Base-by-base conservation (phyloP, 1,140 invertebrate genomes). In the Dryas iulia region DNA sequence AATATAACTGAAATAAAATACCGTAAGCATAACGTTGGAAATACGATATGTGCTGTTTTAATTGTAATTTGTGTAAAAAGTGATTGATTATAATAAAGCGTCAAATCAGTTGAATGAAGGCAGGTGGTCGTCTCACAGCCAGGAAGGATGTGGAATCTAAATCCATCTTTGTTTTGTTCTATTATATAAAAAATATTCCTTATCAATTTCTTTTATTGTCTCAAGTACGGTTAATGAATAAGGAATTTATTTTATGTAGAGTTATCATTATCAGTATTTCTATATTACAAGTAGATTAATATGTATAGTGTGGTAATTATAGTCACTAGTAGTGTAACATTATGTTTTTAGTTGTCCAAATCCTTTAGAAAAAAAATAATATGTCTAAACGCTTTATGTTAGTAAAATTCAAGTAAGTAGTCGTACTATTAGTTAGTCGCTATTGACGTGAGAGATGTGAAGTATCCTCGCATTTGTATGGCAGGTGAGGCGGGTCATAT, bases 41-140 rank as follows among this genome's bases (percentile, higher is more conserved):
- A 71, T 54, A 33, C 30, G 73, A 73, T 74, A 74, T 74, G 70
- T 73, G 62, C 65, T 72, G 53, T 72, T 71, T 28, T 21, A 18
- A 47, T 47, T 47, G 39, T 18, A 47, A 47, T 47, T 47, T 47
- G n/a, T n/a, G n/a, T 30, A 61, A 61, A 21, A 25, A 28, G 35
- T 74, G 66, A 71, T 69, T 66, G 69, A 70, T 69, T 69, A 74
- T 77, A 62, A 77, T 74, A 72, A 74, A 59, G 47, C 76, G 47
- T 71, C 70, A 63, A 66, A 71, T 57, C 63, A 61, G 35, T 57
- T 21, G 60, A 58, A 24, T 8, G 64, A 52, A 60, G 18, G 69
- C 74, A 73, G 73, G 73, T 75, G 73, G 65, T 52, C n/a, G n/a
- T n/a, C n/a, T n/a, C 57, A 35, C 21, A 52, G 18, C 58, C 11